Conservation (phyloP, 2,888 invertebrate genomes). For the Hirtodrosophila alboralis region DNA sequence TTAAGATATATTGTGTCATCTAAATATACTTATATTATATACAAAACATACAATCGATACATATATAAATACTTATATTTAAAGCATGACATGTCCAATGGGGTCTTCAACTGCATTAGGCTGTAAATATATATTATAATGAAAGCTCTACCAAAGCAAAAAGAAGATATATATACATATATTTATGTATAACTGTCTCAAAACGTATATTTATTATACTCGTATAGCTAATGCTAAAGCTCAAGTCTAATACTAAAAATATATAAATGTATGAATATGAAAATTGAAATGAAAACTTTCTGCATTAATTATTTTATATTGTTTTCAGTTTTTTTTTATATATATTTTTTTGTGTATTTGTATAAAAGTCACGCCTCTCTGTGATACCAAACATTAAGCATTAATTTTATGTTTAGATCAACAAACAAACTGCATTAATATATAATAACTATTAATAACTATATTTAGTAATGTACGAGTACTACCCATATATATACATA, state of each 20-base stretch:
- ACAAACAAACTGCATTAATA: constrained; percentile 66
- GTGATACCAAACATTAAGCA: constrained; percentile 82
- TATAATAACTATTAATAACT: constrained; percentile 28
- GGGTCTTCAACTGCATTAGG: constrained; percentile 21
- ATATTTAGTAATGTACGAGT: constrained; percentile 27
- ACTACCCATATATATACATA: constrained; percentile 32
- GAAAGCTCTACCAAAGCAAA: constrained; percentile 35
- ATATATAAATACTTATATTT: constrained; percentile 20
- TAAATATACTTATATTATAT: constrained; percentile 24
- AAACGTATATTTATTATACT: constrained; percentile 42
- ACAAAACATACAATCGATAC: constrained; percentile 29
- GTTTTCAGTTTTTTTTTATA: constrained; percentile 49
- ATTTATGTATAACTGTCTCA: constrained; percentile 51
- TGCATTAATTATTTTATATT: constrained; percentile 53
- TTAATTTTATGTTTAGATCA: constrained; percentile 76
- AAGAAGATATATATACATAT: constrained; percentile 18
- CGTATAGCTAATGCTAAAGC: constrained; percentile 36
- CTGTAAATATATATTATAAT: constrained; percentile 40
- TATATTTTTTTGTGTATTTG: no score
- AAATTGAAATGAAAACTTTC: constrained; percentile 39
- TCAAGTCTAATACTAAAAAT: constrained; percentile 41
- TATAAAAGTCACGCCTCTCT: constrained; percentile 83
- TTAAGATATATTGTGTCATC: constrained; percentile 39
- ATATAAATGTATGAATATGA: constrained; percentile 40
- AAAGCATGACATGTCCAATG: constrained; percentile 34